A percentile compares a stretch with the other conserved stretches of the same genome.
phyloP scores from a whole-genome alignment of 2,113 vertebrate genomes.

The Chamaetylas fuelleborni region DNA sequence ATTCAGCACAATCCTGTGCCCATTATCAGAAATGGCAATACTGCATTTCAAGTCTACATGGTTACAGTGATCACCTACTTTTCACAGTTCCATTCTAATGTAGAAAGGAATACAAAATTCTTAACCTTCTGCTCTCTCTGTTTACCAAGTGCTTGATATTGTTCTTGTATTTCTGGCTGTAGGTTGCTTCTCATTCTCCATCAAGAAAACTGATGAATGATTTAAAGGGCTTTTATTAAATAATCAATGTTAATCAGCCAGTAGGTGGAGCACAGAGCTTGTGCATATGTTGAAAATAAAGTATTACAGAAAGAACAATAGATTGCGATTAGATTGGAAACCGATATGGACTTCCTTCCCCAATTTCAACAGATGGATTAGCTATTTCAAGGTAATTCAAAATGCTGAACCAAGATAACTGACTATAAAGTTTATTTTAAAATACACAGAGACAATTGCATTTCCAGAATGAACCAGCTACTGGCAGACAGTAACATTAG shows the following conservation, averaged over 20 bases:
- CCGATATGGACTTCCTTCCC: neutral
- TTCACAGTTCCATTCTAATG: neutral
- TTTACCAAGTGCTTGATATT: neutral
- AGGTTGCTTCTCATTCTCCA: neutral
- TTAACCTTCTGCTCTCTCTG: neutral
- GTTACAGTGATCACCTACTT: neutral
- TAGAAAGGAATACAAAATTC: neutral
- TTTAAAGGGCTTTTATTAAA: neutral
- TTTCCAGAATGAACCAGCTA: neutral
- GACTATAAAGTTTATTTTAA: neutral
- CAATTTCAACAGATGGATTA: neutral
- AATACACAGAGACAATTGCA: neutral
- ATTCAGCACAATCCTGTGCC: neutral
- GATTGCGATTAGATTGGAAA: neutral
- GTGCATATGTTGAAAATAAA: neutral
- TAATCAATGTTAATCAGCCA: conserved; percentile 3
- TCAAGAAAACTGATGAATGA: neutral
- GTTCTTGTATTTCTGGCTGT: neutral
- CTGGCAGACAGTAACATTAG: neutral
- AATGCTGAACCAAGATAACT: neutral
- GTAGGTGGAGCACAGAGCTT: conserved; percentile 50
- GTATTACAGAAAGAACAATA: neutral
- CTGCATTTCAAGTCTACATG: neutral
- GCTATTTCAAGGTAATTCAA: neutral
- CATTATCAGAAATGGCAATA: neutral